Base-by-base conservation (phyloP, 2,797 vertebrate species). In the Phataginus tetradactyla region DNA sequence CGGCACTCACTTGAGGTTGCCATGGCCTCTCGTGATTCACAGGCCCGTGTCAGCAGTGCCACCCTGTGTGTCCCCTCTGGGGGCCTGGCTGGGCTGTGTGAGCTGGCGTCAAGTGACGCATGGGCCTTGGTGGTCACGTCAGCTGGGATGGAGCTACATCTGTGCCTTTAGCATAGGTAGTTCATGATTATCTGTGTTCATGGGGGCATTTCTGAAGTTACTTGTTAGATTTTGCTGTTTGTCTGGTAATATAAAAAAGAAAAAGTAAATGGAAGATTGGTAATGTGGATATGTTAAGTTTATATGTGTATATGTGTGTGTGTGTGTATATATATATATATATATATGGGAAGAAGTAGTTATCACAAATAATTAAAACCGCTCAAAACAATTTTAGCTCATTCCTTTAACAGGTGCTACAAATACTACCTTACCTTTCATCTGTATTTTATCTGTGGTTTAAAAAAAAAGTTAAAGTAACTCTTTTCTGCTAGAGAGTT, bases 61-160 rank as follows among this genome's bases (percentile, higher is more conserved):
- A 7, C n/a, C 1, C 45, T 27, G 1, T 18, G 2, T 0, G 0
- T 4, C 3, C 7, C 15, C 10, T 29, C 37, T 18, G 68, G 7
- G 7, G 4, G 2, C 7, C 15, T 21, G 34, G 27, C 39, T 20
- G 0, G 14, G 23, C 23, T 29, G 20, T 25, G 15, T n/a, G n/a
- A 69, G 37, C 4, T 23, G 13, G 79, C 55, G 13, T 14, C 17
- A 29, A 21, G 59, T 13, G n/a, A 61, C 59, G 39, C 13, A 4
- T 9, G 23, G 29, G 27, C 12, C 18, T 42, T 20, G 2, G 7
- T 1, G 37, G 11, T 0, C 32, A 39, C 0, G 42, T 42, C 27
- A 39, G 51, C 15, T 12, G 13, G 14, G 34, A 1, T 29, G 39
- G 39, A 81, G 51, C 27, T 13, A 0, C 12, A 11, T 29, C n/a